These are phyloP conservation scores for Tetraneura akinire DNA, from an alignment of 1,140 invertebrate species.

Conservation along the genomic window DNA sequence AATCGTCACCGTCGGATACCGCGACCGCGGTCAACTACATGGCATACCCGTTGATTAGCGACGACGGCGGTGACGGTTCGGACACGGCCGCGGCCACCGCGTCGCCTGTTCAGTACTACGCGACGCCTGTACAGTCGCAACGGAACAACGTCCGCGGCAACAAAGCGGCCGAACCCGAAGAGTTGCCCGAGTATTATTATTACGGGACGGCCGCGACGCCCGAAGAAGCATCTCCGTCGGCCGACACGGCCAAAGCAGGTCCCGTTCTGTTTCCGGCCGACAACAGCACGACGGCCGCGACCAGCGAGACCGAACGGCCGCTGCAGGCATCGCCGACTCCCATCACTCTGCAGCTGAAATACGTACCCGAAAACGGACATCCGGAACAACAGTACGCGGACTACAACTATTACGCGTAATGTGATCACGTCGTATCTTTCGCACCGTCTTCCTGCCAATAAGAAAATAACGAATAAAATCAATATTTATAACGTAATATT, in stretches of 20 bases:
- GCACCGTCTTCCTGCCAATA: background rate
- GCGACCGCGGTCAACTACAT: constrained; percentile 62
- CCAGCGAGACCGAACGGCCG: background rate
- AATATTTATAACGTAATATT: too few species aligned
- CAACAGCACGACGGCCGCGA: constrained; percentile 39
- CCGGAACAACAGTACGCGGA: constrained; percentile 28
- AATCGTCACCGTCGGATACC: constrained; percentile 1
- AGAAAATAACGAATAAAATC: too few species aligned
- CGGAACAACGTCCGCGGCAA: background rate
- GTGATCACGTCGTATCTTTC: background rate
- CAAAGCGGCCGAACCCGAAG: background rate
- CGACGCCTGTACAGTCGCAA: background rate
- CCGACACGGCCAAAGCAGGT: constrained; percentile 39
- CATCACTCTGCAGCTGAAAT: constrained; percentile 27
- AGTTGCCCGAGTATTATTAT: constrained; percentile 23
- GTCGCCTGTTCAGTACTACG: constrained; percentile 4
- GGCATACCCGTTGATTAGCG: constrained; percentile 63
- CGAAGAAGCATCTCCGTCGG: background rate
- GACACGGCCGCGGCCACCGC: constrained; percentile 62
- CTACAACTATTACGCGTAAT: constrained; percentile 37
- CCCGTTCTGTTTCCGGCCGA: constrained; percentile 54
- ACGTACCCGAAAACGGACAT: background rate
- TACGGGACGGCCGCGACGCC: background rate
- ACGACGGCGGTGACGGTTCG: constrained; percentile 59
- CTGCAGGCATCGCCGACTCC: constrained; percentile 12